Conservation (phyloP, 2,797 vertebrate genomes). For the Acipenser ruthenus region DNA sequence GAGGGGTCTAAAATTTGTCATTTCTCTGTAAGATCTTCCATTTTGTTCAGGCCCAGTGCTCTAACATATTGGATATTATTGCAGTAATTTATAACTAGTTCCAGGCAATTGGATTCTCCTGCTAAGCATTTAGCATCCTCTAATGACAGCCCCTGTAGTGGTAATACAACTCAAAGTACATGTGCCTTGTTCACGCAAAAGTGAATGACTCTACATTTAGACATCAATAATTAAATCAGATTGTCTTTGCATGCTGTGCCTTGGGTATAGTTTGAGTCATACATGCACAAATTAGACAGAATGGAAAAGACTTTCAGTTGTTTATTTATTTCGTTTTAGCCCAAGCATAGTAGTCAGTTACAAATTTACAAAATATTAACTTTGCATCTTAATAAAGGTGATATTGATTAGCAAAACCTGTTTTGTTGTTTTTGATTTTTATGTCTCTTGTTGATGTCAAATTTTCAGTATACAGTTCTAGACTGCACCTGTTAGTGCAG, state of each 20-base stretch:
- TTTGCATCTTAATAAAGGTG: too few species aligned
- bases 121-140: constrained; percentile 34
- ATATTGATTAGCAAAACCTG: too few species aligned
- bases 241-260: constrained; percentile 46
- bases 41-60: too few species aligned
- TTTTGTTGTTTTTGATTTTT: too few species aligned
- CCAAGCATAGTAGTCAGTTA: background rate
- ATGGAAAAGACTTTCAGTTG: constrained; percentile 22
- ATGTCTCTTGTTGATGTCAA: too few species aligned
- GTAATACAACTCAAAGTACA: constrained; percentile 33
- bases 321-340: constrained; percentile 12
- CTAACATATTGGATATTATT: background rate
- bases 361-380: too few species aligned
- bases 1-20: too few species aligned
- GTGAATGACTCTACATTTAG: constrained; percentile 44
- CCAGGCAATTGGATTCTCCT: constrained; percentile 40
- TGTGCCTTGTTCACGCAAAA: constrained; percentile 33
- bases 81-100: constrained; percentile 27
- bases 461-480: too few species aligned
- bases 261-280: constrained; percentile 50
- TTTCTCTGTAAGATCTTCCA: too few species aligned
- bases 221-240: constrained; percentile 54
- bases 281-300: constrained; percentile 31
- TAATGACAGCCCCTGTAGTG: constrained; percentile 37
- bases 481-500: too few species aligned